Percentiles rank a stretch among this genome's conserved stretches.
These are phyloP conservation scores for Xiphophorus couchianus DNA, from an alignment of 2,113 vertebrate species.

Conservation along the genomic window DNA sequence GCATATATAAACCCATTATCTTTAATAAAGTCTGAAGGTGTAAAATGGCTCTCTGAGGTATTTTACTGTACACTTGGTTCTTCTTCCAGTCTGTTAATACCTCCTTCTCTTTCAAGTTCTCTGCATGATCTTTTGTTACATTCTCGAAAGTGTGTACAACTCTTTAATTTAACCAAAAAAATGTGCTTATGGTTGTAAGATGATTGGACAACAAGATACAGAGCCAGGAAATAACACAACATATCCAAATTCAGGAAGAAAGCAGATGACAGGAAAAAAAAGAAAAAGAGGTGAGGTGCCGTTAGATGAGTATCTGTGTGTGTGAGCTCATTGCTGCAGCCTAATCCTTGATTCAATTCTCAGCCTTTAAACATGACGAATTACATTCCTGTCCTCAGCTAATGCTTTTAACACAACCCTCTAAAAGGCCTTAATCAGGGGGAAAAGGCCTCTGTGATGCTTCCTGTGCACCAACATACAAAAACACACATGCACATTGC, in stretches of 20 bases:
- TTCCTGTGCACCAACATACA: constrained; percentile 55
- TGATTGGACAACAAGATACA: background rate
- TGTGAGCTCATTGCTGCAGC: constrained; percentile 60
- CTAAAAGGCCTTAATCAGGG: constrained; percentile 99
- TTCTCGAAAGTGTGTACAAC: constrained; percentile 65
- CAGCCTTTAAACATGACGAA: constrained; percentile 99
- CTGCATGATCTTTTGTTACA: constrained; percentile 56
- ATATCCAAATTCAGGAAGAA: constrained; percentile 3
- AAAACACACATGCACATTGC: constrained; percentile 14
- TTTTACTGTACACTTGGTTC: constrained; percentile 73
- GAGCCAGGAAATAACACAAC: background rate
- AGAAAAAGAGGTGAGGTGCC: constrained; percentile 18
- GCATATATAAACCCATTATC: constrained; percentile 77
- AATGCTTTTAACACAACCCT: constrained; percentile 99
- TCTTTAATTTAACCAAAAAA: constrained; percentile 66
- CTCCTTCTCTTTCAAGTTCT: constrained; percentile 52
- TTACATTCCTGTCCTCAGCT: constrained; percentile 97
- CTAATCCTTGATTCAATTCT: constrained; percentile 92
- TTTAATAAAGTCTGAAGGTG: constrained; percentile 74
- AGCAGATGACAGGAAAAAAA: constrained; percentile 5
- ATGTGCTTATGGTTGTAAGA: background rate
- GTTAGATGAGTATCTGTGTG: constrained; percentile 31
- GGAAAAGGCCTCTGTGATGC: constrained; percentile 85
- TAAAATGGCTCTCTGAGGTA: constrained; percentile 72
- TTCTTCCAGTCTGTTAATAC: constrained; percentile 64